Percentiles rank a stretch among this genome's conserved stretches.
Evolutionary conservation across 2,113 vertebrate genomes (phyloP).

Genomic region (Sinocyclocheilus anophthalmus): DNA sequence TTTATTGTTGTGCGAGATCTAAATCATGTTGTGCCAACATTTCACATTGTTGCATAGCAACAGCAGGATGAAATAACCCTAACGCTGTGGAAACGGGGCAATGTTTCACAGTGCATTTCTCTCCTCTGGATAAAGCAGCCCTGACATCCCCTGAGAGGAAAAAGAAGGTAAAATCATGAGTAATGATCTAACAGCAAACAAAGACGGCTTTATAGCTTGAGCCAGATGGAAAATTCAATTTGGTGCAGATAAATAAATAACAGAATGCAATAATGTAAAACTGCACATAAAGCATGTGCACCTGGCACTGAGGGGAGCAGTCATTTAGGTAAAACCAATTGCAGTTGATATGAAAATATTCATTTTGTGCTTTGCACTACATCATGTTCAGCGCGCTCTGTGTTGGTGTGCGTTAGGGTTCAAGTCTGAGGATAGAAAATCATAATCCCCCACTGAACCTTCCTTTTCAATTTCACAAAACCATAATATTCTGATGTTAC

Average conservation of each 20-base stretch:
- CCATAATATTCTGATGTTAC: background rate
- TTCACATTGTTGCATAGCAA: conserved; percentile 66
- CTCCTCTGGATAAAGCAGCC: conserved; percentile 57
- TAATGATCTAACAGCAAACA: conserved; percentile 60
- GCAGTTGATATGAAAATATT: conserved; percentile 49
- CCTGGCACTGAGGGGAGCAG: conserved; percentile 51
- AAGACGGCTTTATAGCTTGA: conserved; percentile 56
- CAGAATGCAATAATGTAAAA: conserved; percentile 63
- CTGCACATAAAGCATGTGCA: conserved; percentile 59
- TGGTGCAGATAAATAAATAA: conserved; percentile 63
- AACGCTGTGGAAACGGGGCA: conserved; percentile 58
- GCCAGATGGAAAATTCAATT: conserved; percentile 62
- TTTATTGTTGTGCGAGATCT: conserved; percentile 61
- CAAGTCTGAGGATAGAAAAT: conserved; percentile 31
- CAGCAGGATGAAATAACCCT: conserved; percentile 58
- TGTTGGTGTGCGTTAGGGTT: conserved; percentile 20
- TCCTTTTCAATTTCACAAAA: conserved; percentile 6
- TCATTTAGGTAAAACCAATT: conserved; percentile 51
- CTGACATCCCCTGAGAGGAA: conserved; percentile 55
- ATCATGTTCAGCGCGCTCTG: conserved; percentile 8
- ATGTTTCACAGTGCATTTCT: conserved; percentile 59
- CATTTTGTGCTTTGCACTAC: conserved; percentile 32
- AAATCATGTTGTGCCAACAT: conserved; percentile 65
- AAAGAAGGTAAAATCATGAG: conserved; percentile 58
- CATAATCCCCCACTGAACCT: background rate